Percentiles rank a stretch among this genome's conserved stretches.
These are phyloP conservation scores for Melanerpes aurifrons DNA, from an alignment of 2,113 vertebrate genomes.

Conservation along the genomic window DNA sequence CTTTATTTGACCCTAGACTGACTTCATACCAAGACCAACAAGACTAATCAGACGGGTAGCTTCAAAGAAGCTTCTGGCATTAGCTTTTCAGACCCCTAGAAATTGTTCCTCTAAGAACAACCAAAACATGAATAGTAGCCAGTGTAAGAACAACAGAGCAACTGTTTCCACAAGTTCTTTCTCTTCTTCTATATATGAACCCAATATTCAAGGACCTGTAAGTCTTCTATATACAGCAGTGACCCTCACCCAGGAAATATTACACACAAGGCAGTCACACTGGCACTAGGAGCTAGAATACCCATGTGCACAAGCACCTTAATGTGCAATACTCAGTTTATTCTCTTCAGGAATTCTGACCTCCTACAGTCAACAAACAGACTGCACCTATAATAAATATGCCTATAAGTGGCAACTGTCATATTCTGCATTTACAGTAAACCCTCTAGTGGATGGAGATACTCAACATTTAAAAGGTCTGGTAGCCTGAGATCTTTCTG, in stretches of 20 bases:
- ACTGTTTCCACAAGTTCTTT: neutral
- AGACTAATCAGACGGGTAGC: neutral
- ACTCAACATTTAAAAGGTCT: neutral
- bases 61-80: slow-evolving; percentile 33
- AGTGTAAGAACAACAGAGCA: neutral
- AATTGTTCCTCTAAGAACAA: neutral
- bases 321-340: neutral
- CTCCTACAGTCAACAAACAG: neutral
- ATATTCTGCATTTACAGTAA: slow-evolving; percentile 41
- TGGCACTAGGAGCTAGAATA: neutral
- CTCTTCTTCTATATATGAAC: neutral
- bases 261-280: neutral
- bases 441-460: neutral
- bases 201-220: neutral
- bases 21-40: slow-evolving; percentile 44
- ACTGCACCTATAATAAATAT: neutral
- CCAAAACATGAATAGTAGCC: neutral
- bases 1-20: slow-evolving; percentile 48
- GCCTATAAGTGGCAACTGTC: neutral
- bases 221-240: neutral
- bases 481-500: neutral
- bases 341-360: neutral
- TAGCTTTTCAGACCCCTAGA: slow-evolving; percentile 1
- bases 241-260: neutral
- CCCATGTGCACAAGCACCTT: neutral